Evolutionary conservation across 2,888 invertebrate genomes (phyloP).

Genomic region (Encarsia formosa): DNA sequence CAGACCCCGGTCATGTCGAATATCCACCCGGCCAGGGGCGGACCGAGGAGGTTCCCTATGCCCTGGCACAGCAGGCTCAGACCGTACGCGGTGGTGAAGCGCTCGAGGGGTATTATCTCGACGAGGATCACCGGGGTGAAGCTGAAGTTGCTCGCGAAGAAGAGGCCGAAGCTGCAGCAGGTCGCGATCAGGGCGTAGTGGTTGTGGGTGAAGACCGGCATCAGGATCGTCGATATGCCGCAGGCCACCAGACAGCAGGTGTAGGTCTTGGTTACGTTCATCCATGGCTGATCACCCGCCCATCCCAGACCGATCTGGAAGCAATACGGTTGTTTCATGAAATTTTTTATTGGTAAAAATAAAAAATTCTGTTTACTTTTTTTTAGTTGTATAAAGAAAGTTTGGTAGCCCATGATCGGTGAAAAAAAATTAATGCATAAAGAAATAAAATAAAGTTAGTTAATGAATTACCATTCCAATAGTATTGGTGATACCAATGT

Average conservation of each 20-base stretch:
- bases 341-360: neutral
- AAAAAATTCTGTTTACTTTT: neutral
- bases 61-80: slow-evolving; percentile 85
- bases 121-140: slow-evolving; percentile 87
- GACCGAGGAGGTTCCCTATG: slow-evolving; percentile 86
- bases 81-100: slow-evolving; percentile 91
- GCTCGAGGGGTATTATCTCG: slow-evolving; percentile 81
- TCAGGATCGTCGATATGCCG: slow-evolving; percentile 60
- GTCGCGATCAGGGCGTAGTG: slow-evolving; percentile 55
- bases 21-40: slow-evolving; percentile 80
- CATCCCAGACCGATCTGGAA: slow-evolving; percentile 75
- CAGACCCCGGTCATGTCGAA: slow-evolving; percentile 68
- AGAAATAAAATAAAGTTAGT: no score
- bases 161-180: slow-evolving; percentile 75
- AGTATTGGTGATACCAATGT: slow-evolving; percentile 86
- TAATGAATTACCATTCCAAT: slow-evolving; percentile 74
- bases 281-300: slow-evolving; percentile 81
- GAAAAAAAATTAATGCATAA: no score
- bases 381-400: neutral
- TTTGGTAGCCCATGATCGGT: neutral
- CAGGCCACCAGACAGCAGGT: slow-evolving; percentile 70
- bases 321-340: neutral
- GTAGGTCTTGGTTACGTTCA: slow-evolving; percentile 79
- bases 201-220: slow-evolving; percentile 56
- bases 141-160: slow-evolving; percentile 87